Percentiles rank a stretch among this genome's conserved stretches.
These are phyloP conservation scores for Drosophila lowei DNA, from an alignment of 1,140 invertebrate species.

Conservation along the genomic window DNA sequence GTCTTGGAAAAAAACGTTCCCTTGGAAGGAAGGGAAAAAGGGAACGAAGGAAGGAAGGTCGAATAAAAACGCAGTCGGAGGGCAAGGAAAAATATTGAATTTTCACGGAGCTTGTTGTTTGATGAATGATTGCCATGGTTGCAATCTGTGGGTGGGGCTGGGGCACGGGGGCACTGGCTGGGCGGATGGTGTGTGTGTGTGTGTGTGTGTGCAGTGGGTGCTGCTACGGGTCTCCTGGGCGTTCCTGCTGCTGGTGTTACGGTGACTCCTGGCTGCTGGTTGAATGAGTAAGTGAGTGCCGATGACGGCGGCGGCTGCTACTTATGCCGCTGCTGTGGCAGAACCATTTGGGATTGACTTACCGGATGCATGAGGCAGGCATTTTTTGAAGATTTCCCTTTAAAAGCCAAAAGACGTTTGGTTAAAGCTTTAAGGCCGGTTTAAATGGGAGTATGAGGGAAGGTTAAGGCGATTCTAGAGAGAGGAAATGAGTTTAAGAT, in stretches of 20 bases:
- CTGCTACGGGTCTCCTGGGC: no score
- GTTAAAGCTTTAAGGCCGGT: no score
- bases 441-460: no score
- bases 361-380: slow-evolving; percentile 8
- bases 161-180: not conserved
- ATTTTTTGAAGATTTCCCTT: slow-evolving; percentile 5
- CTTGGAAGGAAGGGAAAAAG: slow-evolving; percentile 26
- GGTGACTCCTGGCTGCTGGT: not conserved
- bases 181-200: not conserved
- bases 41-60: not conserved
- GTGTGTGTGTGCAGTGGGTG: slow-evolving; percentile 7
- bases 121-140: slow-evolving; percentile 77
- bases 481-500: slow-evolving; percentile 18
- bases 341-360: slow-evolving; percentile 11
- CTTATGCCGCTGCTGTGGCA: not conserved
- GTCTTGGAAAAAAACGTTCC: slow-evolving; percentile 32
- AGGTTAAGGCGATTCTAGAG: not conserved
- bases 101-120: slow-evolving; percentile 65
- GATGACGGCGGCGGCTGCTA: slow-evolving; percentile 11
- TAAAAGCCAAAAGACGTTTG: slow-evolving; percentile 8
- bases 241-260: not conserved
- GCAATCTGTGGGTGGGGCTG: slow-evolving; percentile 44
- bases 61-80: not conserved
- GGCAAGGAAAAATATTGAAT: slow-evolving; percentile 69
- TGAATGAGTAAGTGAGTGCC: slow-evolving; percentile 10